phyloP scores from a whole-genome alignment of 1,140 invertebrate species.

The Pogonomyrmex californicus region DNA sequence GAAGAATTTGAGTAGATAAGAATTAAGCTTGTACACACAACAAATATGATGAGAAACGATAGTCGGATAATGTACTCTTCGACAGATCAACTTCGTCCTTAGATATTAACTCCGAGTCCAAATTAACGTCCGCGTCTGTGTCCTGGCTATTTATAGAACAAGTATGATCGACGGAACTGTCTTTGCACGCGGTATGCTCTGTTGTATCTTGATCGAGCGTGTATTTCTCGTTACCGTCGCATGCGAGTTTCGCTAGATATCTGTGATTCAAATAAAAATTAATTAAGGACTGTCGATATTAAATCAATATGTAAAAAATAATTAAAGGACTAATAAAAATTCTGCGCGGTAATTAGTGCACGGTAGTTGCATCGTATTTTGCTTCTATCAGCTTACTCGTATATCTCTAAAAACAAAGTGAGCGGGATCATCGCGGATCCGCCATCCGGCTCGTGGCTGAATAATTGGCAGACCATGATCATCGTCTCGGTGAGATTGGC shows the following conservation, averaged over 20 bases:
- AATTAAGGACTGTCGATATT: too few relatives aligned
- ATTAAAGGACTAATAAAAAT: too few relatives aligned
- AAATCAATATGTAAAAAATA: too few relatives aligned
- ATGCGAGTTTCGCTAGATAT: constrained; percentile 82
- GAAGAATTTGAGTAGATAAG: not conserved
- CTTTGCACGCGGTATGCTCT: constrained; percentile 59
- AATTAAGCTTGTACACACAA: not conserved
- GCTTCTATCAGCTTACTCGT: constrained; percentile 81
- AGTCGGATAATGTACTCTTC: constrained; percentile 44
- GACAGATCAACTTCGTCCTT: constrained; percentile 74
- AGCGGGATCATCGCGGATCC: constrained; percentile 92
- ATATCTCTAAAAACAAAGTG: constrained; percentile 91
- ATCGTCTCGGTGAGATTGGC: constrained; percentile 89
- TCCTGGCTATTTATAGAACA: constrained; percentile 79
- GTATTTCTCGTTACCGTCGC: constrained; percentile 78
- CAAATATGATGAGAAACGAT: not conserved
- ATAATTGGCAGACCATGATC: constrained; percentile 93
- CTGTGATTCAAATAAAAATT: constrained; percentile 62
- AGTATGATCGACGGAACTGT: constrained; percentile 38
- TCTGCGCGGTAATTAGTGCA: too few relatives aligned
- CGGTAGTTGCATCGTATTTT: too few relatives aligned
- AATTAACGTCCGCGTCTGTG: constrained; percentile 80
- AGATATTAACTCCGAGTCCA: constrained; percentile 78
- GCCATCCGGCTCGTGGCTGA: constrained; percentile 95
- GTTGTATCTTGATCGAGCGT: constrained; percentile 63